Evolutionary conservation across 2,113 vertebrate species (phyloP).

Genomic region (Crotophaga sulcirostris): DNA sequence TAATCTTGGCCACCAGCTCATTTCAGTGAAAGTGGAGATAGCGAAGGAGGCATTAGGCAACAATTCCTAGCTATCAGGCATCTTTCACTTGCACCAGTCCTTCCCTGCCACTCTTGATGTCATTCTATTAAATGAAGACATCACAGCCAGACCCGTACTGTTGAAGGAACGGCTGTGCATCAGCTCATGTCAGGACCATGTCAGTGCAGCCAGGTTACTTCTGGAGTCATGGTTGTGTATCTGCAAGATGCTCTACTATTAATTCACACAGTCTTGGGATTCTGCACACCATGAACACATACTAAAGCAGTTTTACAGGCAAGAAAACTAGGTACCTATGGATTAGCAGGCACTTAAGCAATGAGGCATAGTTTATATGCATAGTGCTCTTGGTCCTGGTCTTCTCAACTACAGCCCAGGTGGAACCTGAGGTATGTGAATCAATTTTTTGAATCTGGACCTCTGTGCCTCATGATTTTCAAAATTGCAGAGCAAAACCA

Average conservation of each 20-base stretch:
- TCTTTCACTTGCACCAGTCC: background rate
- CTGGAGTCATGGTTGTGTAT: background rate
- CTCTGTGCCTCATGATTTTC: background rate
- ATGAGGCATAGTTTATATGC: background rate
- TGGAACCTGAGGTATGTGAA: background rate
- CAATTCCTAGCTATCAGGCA: background rate
- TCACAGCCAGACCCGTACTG: background rate
- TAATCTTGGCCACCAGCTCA: background rate
- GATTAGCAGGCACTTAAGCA: background rate
- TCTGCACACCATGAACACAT: background rate
- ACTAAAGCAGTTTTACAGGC: background rate
- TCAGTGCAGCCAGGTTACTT: background rate
- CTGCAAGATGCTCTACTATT: background rate
- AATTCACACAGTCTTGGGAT: background rate
- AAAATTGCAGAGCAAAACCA: background rate
- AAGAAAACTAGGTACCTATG: background rate
- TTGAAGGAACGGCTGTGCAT: background rate
- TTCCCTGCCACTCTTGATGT: background rate
- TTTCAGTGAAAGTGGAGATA: background rate
- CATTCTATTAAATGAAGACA: background rate
- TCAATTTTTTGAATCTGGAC: background rate
- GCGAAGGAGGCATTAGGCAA: background rate
- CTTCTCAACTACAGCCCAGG: background rate
- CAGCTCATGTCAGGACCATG: background rate
- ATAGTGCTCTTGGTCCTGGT: background rate